Evolutionary conservation across 2,113 vertebrate species (phyloP).

Genomic region (Xiphophorus hellerii): DNA sequence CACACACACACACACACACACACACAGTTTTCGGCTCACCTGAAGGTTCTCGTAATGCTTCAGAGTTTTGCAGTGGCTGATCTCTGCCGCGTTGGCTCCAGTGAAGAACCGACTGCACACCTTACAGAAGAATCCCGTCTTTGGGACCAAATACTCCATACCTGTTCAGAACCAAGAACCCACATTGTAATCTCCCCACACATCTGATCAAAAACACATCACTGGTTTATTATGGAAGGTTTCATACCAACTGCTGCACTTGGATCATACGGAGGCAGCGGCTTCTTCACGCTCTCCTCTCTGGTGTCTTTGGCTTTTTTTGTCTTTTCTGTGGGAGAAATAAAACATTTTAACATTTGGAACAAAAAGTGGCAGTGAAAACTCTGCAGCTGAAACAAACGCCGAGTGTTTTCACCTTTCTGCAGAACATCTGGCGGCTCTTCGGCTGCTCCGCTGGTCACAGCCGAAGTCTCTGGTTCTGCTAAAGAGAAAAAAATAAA

Average conservation of each 20-base stretch:
- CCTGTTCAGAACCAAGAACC: conserved; percentile 44
- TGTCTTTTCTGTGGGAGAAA: conserved; percentile 30
- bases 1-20: too few relatives aligned
- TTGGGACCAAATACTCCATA: conserved; percentile 73
- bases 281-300: conserved; percentile 12
- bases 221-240: background rate
- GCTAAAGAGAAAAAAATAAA: too few relatives aligned
- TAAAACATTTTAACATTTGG: background rate
- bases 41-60: conserved; percentile 72
- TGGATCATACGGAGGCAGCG: conserved; percentile 60
- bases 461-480: background rate
- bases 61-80: conserved; percentile 68
- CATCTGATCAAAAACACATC: too few relatives aligned
- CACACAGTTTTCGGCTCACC: conserved; percentile 28
- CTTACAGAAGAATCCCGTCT: conserved; percentile 77
- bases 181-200: background rate
- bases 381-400: too few relatives aligned
- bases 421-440: background rate
- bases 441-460: too few relatives aligned
- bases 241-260: conserved; percentile 66
- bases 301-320: conserved; percentile 1
- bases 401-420: background rate
- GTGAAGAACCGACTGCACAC: conserved; percentile 72
- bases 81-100: conserved; percentile 56
- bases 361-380: too few relatives aligned